A percentile compares a stretch with the other conserved stretches of the same genome.
Evolutionary conservation across 2,888 invertebrate species (phyloP).

Genomic region (Dolomedes plantarius): DNA sequence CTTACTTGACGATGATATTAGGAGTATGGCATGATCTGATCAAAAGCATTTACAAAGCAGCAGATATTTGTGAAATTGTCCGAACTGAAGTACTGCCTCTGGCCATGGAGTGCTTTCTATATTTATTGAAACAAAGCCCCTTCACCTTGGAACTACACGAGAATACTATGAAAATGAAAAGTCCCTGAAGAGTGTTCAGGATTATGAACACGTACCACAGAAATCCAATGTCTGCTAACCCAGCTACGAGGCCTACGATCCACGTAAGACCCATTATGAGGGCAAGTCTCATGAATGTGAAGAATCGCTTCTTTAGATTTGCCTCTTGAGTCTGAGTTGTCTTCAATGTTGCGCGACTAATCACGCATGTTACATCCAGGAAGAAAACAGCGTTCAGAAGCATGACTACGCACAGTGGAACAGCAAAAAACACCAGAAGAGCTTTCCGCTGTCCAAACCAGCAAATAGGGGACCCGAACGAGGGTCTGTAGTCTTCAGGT

Average conservation of each 20-base stretch:
- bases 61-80: slow-evolving; percentile 35
- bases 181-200: slow-evolving; percentile 79
- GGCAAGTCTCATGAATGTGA: slow-evolving; percentile 78
- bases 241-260: slow-evolving; percentile 78
- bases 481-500: slow-evolving; percentile 76
- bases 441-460: slow-evolving; percentile 79
- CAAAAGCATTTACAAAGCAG: neutral
- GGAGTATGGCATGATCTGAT: too few relatives aligned
- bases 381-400: slow-evolving; percentile 78
- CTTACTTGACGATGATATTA: too few relatives aligned
- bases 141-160: slow-evolving; percentile 78
- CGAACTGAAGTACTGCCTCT: slow-evolving; percentile 50
- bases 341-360: slow-evolving; percentile 74
- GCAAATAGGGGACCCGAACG: slow-evolving; percentile 78
- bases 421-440: slow-evolving; percentile 79
- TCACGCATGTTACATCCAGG: slow-evolving; percentile 77
- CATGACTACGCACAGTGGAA: slow-evolving; percentile 78
- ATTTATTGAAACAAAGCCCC: slow-evolving; percentile 12
- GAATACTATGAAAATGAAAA: slow-evolving; percentile 79
- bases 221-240: slow-evolving; percentile 76
- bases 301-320: slow-evolving; percentile 40
- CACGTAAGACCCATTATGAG: slow-evolving; percentile 79
- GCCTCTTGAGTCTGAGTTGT: slow-evolving; percentile 38
- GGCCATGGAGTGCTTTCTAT: slow-evolving; percentile 10
- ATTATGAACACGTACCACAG: slow-evolving; percentile 79